These are phyloP conservation scores for Melospiza georgiana DNA, from an alignment of 2,113 vertebrate species.

Conservation along the genomic window DNA sequence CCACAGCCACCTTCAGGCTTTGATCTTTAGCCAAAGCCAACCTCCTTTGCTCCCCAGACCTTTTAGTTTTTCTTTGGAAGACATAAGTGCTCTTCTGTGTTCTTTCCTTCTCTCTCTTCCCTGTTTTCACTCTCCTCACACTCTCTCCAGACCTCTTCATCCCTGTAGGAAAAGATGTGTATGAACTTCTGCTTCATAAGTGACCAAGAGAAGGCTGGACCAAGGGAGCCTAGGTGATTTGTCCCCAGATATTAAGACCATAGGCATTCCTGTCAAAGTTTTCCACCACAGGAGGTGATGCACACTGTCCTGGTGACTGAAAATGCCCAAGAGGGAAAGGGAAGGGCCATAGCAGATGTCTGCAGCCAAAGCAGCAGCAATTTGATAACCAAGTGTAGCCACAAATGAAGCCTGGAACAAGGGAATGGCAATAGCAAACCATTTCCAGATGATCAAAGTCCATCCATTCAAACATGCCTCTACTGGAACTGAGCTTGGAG, in stretches of 20 bases:
- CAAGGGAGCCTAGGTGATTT: neutral
- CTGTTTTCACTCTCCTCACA: neutral
- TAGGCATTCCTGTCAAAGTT: constrained; percentile 11
- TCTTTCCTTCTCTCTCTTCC: neutral
- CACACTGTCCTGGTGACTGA: neutral
- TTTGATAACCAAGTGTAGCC: neutral
- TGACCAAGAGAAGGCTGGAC: neutral
- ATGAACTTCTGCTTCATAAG: neutral
- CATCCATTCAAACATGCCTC: neutral
- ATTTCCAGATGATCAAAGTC: neutral
- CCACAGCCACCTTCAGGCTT: neutral
- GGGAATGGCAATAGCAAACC: neutral
- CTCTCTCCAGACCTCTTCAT: neutral
- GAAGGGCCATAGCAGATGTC: neutral
- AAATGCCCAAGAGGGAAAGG: neutral
- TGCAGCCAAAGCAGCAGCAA: neutral
- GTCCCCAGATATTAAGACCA: neutral
- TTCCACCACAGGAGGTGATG: neutral
- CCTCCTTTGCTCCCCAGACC: neutral
- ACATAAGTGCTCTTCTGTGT: neutral
- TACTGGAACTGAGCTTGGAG: neutral
- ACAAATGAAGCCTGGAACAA: neutral
- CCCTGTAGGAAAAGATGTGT: neutral
- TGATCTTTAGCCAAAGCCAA: neutral
- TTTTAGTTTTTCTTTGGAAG: neutral